Evolutionary conservation across 2,888 invertebrate species (phyloP), one percentile per base, ranked within the genome.

Genomic region (Agrilus cyanescens): DNA sequence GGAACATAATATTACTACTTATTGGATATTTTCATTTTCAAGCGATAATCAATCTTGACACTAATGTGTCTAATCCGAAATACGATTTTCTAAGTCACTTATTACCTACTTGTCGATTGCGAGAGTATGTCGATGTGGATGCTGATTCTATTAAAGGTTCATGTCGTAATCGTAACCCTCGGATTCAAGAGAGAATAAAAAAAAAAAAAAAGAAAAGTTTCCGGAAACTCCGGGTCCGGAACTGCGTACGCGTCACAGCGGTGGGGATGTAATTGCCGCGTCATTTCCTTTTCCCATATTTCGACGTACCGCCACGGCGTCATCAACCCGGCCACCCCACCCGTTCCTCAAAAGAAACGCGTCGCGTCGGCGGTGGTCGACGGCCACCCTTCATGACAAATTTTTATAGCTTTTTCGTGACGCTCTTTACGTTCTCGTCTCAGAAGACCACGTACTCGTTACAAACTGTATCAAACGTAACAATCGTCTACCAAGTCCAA

Each of bases 241-340:
- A 61, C 57, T 52, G 50, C 55, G 53, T 57, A 25, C 57, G 58
- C 60, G 61, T 62, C 62, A 57, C 61, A 60, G 62, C 61, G 62
- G 59, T 52, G 53, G 62, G 57, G 57, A 54, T 57, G 62, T 62
- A 62, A 62, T 63, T 61, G 61, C 61, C 54, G 57, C 59, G 56
- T 56, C 54, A 55, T 54, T 54, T 56, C 54, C 57, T 56, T 25
- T 25, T 25, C 25, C 25, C 25, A 25, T 25, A 25, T 25, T 25
- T 25, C 25, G 25, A 8, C 10, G 25, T 10, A 10, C 25, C 25
- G 25, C 4, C 8, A 3, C 25, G 25, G 47, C 49, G 41, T 38
- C 40, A 40, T 34, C 50, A 51, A 46, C 54, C 49, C 52, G 50
- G 46, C 46, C 41, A 25, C 8, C 25, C 25, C 25, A 10, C 25